phyloP scores from a whole-genome alignment of 2,888 invertebrate genomes.

The Morinoia aosen region DNA sequence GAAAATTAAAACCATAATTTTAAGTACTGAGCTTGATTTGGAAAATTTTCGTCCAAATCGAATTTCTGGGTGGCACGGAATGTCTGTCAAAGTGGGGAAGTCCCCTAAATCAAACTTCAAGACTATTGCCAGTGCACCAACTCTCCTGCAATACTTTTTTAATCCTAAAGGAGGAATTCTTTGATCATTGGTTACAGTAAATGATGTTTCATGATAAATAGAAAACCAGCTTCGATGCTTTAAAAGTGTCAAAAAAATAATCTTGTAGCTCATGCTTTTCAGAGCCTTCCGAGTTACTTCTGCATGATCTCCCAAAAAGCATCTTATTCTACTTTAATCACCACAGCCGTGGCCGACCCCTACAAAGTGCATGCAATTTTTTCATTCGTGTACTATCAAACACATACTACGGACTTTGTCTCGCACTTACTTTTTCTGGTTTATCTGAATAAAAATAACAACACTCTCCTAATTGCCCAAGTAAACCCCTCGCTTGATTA shows the following conservation, averaged over 20 bases:
- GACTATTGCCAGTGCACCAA: constrained; percentile 9
- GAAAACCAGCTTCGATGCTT: neutral
- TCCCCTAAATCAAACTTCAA: neutral
- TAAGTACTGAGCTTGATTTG: neutral
- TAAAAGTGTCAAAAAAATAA: neutral
- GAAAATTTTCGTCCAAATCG: neutral
- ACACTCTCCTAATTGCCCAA: too few species aligned
- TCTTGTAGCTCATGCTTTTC: too few species aligned
- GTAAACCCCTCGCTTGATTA: too few species aligned
- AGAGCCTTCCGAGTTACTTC: too few species aligned
- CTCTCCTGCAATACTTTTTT: constrained; percentile 35
- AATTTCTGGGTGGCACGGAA: neutral
- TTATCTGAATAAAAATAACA: too few species aligned
- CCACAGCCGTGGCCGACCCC: too few species aligned
- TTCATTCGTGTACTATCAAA: too few species aligned
- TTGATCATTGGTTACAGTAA: neutral
- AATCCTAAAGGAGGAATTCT: constrained; percentile 8
- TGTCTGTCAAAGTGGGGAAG: neutral
- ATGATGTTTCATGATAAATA: neutral
- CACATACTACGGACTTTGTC: too few species aligned
- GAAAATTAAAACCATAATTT: neutral
- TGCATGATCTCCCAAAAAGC: too few species aligned
- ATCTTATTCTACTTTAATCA: too few species aligned
- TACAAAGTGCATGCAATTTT: too few species aligned
- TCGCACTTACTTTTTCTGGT: too few species aligned